Base-by-base conservation (phyloP, 2,113 vertebrate species). In the Epinephelus fuscoguttatus region DNA sequence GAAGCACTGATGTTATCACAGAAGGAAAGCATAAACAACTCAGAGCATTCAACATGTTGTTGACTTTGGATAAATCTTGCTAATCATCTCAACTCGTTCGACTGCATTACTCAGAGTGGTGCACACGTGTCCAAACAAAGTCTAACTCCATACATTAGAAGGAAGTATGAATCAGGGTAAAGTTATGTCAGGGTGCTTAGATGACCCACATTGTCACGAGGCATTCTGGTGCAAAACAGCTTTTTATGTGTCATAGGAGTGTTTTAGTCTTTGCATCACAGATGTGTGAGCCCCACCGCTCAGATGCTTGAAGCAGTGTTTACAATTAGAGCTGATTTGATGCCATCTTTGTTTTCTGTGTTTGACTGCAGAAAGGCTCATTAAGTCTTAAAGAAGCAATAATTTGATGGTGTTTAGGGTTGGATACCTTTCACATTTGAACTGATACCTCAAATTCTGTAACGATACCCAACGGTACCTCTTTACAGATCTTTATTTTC, bases 231-330 rank as follows among this genome's bases (percentile, higher is more conserved):
- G 27, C 52, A 17, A 21, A 70, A 30, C 17, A 42, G 33, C 3
- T 55, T 30, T 49, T 18, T 52, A 3, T 30, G 37, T 33, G 37
- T 47, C 62, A 50, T 4, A 17, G 57, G 15, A n/a, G 33, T 37
- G 33, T 37, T 6, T 37, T 37, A 6, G 33, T 7, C 6, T 37
- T 37, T 30, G 19, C 12, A 1, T 91, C 85, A 73, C 92, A 93
- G 90, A 92, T 92, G 91, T 93, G 84, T 6, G 2, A 60, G 30
- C 66, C 73, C 72, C 70, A 11, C 76, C 87, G 70, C 62, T 75
- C 64, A 70, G 33, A 56, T 0, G 49, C 63, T 45, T 0, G 18
- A 33, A 70, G 59, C 76, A 70, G 53, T 87, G 85, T 89, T 88
- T 80, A 74, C 67, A 27, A 33, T n/a, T 37, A 63, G 71, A 15